Base-by-base conservation (phyloP, 2,888 invertebrate genomes). In the Achlya flavicornis region DNA sequence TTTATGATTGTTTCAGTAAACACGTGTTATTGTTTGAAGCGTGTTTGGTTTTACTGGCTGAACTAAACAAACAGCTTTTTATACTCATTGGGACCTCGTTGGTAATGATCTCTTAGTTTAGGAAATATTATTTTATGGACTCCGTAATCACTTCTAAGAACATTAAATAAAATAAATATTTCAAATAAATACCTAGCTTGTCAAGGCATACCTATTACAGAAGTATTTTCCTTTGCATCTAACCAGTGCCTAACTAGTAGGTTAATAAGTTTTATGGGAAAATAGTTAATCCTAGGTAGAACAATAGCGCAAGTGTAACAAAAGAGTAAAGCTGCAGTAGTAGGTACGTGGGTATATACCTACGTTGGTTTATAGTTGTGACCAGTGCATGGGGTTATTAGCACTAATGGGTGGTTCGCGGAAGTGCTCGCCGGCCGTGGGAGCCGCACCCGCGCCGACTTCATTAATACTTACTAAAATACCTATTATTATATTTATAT, bases 371-470 rank as follows among this genome's bases (percentile, higher is more conserved):
- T 53, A 19, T 53, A 6, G 48, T n/a, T n/a, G 16, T 48, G 16
- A 6, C 16, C 48, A 7, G 16, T 46, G 48, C n/a, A n/a, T 48
- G 58, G 59, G 48, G 46, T 35, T 57, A 58, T 60, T 63, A 60
- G 53, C 63, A 59, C 63, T 61, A 63, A 63, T 59, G 63, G 26
- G 58, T 60, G 12, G 38, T 63, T 63, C 63, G 60, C 60, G 41
- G 63, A 63, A 63, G 43, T 53, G 19, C 19, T 19, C 3, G 19
- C 19, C 19, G 6, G 16, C 48, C 48, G 48, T 53, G 48, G 48
- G 48, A 53, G 48, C 19, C 2, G 48, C 16, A 16, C 7, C 46
- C 46, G 46, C 38, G 38, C 38, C n/a, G n/a, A n/a, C n/a, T n/a
- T n/a, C n/a, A 43, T 4, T 43, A 14, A 0, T 14, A 14, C 43